phyloP scores from a whole-genome alignment of 2,888 invertebrate species.

The Pheosia tremula region DNA sequence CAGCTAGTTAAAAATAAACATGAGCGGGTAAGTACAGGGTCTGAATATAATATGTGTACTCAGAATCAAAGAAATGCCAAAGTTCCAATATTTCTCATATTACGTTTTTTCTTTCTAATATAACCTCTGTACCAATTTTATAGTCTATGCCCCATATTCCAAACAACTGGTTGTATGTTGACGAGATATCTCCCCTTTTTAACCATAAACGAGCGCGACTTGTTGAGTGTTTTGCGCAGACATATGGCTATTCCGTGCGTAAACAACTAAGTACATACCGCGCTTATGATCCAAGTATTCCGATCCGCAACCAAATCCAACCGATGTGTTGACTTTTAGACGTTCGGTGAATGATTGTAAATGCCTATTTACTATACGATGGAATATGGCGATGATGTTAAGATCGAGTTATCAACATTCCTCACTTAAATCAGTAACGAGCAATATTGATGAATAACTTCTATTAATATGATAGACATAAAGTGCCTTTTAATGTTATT shows the following conservation, averaged over 20 bases:
- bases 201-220: slow-evolving; percentile 49
- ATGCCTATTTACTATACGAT: not conserved
- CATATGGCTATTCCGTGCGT: slow-evolving; percentile 21
- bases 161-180: slow-evolving; percentile 38
- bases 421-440: too few species aligned
- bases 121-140: slow-evolving; percentile 9
- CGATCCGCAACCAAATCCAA: slow-evolving; percentile 2
- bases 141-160: slow-evolving; percentile 33
- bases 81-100: too few species aligned
- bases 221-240: slow-evolving; percentile 46
- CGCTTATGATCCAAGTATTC: slow-evolving; percentile 9
- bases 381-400: too few species aligned
- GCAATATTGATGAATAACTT: not conserved
- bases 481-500: slow-evolving; percentile 39
- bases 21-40: too few species aligned
- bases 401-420: too few species aligned
- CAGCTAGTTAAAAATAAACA: too few species aligned
- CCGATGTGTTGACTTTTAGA: not conserved
- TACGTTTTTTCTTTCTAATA: too few species aligned
- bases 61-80: not conserved
- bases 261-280: slow-evolving; percentile 1
- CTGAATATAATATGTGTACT: too few species aligned
- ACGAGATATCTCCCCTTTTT: slow-evolving; percentile 52
- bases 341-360: not conserved
- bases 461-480: slow-evolving; percentile 38